Evolutionary conservation across 2,113 vertebrate genomes (phyloP), one percentile per base, ranked within the genome.

Genomic region (Sylvietta virens): DNA sequence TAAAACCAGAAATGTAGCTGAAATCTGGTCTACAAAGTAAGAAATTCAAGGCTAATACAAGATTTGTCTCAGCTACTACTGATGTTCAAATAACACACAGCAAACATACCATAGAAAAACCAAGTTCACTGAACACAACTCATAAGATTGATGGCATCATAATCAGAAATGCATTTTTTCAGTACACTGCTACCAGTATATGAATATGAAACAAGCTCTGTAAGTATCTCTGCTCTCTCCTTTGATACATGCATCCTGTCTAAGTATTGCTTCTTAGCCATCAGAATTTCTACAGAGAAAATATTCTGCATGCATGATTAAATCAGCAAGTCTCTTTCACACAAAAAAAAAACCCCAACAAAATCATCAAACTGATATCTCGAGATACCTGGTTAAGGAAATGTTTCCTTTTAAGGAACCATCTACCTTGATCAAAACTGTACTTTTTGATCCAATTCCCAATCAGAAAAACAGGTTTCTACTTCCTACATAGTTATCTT

Each of bases 231-330:
- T 6, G 1, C 35, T 77, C 31, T 74, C 40, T 79, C 27, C 30
- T 96, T 81, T 93, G 82, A 95, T 81, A 72, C 48, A 81, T 42
- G 30, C 74, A 80, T 86, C 72, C 81, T 83, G 85, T 83, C 35
- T 70, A 86, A 84, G 69, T 56, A 51, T 28, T 81, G 64, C 72
- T 86, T 84, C 80, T 91, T 84, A 40, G 31, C 73, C 80, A 94
- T 79, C 88, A 92, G 64, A 78, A 84, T 77, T 92, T 94, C 76
- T 67, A 70, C 6, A 58, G 14, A 88, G 72, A 86, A 96, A 88
- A 70, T 40, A 92, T 44, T 54, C 83, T 84, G 80, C 60, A 86
- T 78, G 80, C 39, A 81, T 58, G 35, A 91, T 81, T 96, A 94
- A 93, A 96, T 73, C 69, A 74, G 64, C 31, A 84, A 88, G 72